Conservation (phyloP, 2,797 vertebrate species). For the Coranthus polyacanthus region DNA sequence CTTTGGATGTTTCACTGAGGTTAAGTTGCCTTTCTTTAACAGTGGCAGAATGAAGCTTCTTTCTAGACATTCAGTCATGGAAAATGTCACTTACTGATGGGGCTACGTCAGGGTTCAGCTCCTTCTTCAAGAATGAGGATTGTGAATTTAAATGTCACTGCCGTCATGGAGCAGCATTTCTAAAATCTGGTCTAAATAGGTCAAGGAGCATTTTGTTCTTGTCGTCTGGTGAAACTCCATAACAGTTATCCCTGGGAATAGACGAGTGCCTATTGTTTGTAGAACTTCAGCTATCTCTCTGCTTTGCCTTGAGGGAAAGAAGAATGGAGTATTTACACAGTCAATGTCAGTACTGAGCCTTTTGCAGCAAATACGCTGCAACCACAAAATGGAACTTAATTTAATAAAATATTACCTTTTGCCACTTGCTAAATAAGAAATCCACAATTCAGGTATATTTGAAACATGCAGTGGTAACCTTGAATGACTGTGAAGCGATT, state of each 20-base stretch:
- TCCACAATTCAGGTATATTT: background rate
- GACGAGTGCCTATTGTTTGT: conserved; percentile 2
- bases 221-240: conserved; percentile 50
- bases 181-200: conserved; percentile 59
- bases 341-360: no score
- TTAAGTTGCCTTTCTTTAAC: conserved; percentile 6
- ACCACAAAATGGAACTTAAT: conserved; percentile 5
- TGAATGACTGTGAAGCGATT: conserved; percentile 14
- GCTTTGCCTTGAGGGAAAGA: background rate
- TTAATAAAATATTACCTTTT: conserved; percentile 27
- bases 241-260: conserved; percentile 31
- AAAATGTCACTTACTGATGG: conserved; percentile 44
- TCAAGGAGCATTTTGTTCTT: conserved; percentile 62
- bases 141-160: conserved; percentile 73
- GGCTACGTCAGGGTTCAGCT: conserved; percentile 55
- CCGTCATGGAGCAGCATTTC: conserved; percentile 41
- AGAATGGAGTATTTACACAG: conserved; percentile 9
- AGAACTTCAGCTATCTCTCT: conserved; percentile 16
- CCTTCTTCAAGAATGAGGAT: conserved; percentile 57
- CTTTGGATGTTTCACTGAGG: conserved; percentile 4
- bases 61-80: conserved; percentile 4
- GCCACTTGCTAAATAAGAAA: conserved; percentile 8
- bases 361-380: background rate
- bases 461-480: conserved; percentile 17
- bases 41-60: background rate